Percentiles rank a stretch among this genome's conserved stretches.
Conservation (phyloP, 2,888 invertebrate genomes). For the Cheilosia soror region DNA sequence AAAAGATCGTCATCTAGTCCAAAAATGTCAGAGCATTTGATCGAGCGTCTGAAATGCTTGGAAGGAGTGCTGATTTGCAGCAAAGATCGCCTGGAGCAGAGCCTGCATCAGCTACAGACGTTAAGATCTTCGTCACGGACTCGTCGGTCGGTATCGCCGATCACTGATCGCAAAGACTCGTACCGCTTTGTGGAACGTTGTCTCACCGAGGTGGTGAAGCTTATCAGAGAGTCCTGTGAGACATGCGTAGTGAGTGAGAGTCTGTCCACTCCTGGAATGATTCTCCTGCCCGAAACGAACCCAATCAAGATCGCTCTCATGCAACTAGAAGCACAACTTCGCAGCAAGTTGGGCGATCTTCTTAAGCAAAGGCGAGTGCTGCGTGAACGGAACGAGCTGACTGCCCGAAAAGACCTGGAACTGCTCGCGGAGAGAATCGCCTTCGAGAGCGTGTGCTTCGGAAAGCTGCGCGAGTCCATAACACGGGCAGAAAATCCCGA, state of each 20-base stretch:
- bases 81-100: conserved; percentile 88
- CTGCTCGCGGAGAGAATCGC: conserved; percentile 92
- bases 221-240: conserved; percentile 86
- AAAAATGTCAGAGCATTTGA: conserved; percentile 85
- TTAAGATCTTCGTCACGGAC: conserved; percentile 87
- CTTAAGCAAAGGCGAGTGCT: conserved; percentile 88
- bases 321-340: conserved; percentile 88
- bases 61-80: conserved; percentile 87
- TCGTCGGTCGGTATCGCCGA: conserved; percentile 87
- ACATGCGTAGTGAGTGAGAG: conserved; percentile 85
- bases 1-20: conserved; percentile 78
- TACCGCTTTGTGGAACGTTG: conserved; percentile 87
- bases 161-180: conserved; percentile 87
- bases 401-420: conserved; percentile 88
- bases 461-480: conserved; percentile 88
- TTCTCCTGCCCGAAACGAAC: conserved; percentile 84
- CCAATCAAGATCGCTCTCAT: conserved; percentile 86
- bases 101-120: conserved; percentile 86
- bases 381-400: conserved; percentile 88
- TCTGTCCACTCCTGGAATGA: conserved; percentile 79
- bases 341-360: conserved; percentile 88
- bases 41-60: conserved; percentile 86
- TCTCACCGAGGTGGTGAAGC: conserved; percentile 86
- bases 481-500: conserved; percentile 86
- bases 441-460: conserved; percentile 90